Conservation (phyloP, 2,888 invertebrate genomes). For the Ormia ochracea region DNA sequence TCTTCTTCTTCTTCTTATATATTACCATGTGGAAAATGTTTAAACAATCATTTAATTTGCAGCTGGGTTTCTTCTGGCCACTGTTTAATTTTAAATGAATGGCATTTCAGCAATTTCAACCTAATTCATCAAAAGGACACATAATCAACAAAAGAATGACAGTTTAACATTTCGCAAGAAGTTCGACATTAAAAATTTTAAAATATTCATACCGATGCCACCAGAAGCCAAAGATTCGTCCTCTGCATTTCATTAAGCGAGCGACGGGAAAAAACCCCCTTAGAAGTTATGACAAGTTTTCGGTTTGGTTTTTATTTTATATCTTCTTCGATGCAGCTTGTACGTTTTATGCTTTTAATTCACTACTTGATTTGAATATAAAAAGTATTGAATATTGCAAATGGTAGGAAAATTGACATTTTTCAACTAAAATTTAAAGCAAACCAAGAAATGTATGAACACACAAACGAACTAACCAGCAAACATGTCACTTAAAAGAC, state of each 20-base stretch:
- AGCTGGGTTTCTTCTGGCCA: slow-evolving; percentile 10
- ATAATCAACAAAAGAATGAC: slow-evolving; percentile 58
- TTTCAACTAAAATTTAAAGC: slow-evolving; percentile 35
- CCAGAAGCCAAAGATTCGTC: slow-evolving; percentile 8
- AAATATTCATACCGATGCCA: slow-evolving; percentile 47
- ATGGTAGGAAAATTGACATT: slow-evolving; percentile 45
- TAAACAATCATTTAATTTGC: slow-evolving; percentile 39
- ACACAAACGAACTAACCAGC: slow-evolving; percentile 20
- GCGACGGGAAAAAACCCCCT: not conserved
- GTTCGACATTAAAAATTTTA: slow-evolving; percentile 52
- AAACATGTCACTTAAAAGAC: slow-evolving; percentile 60
- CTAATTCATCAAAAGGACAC: slow-evolving; percentile 62
- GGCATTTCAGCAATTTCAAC: slow-evolving; percentile 44
- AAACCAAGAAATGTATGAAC: slow-evolving; percentile 19
- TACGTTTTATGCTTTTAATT: slow-evolving; percentile 34
- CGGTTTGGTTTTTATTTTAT: slow-evolving; percentile 9
- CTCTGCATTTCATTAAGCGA: slow-evolving; percentile 27
- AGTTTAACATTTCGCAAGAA: slow-evolving; percentile 54
- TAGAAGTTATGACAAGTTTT: slow-evolving; percentile 58
- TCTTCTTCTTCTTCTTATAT: not conserved
- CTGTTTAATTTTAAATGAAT: slow-evolving; percentile 10
- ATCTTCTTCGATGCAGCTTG: slow-evolving; percentile 7
- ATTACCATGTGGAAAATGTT: slow-evolving; percentile 8
- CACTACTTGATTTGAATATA: slow-evolving; percentile 54
- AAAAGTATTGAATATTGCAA: slow-evolving; percentile 45